These are phyloP conservation scores for Ametastegia equiseti DNA, from an alignment of 2,888 invertebrate genomes.

Conservation along the genomic window DNA sequence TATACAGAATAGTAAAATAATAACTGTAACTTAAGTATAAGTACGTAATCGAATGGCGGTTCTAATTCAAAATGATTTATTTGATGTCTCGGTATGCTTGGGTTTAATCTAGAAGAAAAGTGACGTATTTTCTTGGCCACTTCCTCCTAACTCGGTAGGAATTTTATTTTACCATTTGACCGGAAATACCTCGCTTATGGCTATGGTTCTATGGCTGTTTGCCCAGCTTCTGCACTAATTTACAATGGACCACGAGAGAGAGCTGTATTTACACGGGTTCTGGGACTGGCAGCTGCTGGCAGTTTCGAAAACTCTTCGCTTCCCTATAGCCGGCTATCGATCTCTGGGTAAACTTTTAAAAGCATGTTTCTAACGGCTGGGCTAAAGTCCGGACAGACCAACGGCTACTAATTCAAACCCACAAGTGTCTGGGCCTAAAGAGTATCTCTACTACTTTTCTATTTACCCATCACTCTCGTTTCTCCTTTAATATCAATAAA, in stretches of 20 bases:
- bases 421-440: conserved; percentile 5
- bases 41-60: background rate
- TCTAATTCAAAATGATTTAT: background rate
- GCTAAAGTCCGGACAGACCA: background rate
- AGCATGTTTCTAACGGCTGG: background rate
- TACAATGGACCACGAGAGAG: background rate
- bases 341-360: conserved; percentile 7
- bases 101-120: background rate
- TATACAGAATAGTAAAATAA: too few species aligned
- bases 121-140: background rate
- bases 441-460: background rate
- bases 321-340: background rate
- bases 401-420: background rate
- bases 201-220: too few species aligned
- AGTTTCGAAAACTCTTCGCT: background rate
- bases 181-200: too few species aligned
- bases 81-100: background rate
- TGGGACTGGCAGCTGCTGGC: background rate
- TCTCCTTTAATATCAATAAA: background rate
- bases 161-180: background rate
- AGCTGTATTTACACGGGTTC: background rate
- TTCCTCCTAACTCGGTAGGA: background rate
- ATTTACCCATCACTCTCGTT: background rate
- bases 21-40: too few species aligned
- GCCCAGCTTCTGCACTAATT: background rate